Conservation (phyloP, 1,140 invertebrate species). For the Medauroidea extradentata region DNA sequence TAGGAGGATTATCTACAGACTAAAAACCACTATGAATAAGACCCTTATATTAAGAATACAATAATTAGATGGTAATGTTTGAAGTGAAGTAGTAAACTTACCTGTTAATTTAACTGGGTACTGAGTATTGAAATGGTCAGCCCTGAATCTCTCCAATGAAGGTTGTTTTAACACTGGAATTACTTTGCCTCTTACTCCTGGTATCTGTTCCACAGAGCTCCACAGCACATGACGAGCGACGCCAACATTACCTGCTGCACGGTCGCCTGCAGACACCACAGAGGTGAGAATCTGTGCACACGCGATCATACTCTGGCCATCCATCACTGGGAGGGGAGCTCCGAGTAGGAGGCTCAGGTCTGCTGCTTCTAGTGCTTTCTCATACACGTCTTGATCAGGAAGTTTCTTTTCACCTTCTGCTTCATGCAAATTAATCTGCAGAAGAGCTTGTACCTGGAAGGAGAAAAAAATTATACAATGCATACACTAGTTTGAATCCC, state of each 20-base stretch:
- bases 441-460: slow-evolving; percentile 31
- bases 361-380: slow-evolving; percentile 59
- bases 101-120: slow-evolving; percentile 59
- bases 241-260: too few species aligned
- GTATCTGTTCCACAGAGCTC: neutral
- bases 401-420: too few species aligned
- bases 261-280: slow-evolving; percentile 12
- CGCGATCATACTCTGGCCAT: slow-evolving; percentile 29
- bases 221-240: too few species aligned
- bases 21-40: too few species aligned
- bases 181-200: neutral
- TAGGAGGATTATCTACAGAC: too few species aligned
- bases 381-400: slow-evolving; percentile 22
- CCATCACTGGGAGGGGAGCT: slow-evolving; percentile 49
- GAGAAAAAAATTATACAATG: too few species aligned
- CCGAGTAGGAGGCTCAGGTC: slow-evolving; percentile 83
- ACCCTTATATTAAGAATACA: too few species aligned
- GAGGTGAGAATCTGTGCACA: slow-evolving; percentile 46
- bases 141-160: slow-evolving; percentile 61
- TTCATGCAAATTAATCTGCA: neutral
- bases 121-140: slow-evolving; percentile 52
- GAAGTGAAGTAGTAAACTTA: slow-evolving; percentile 20
- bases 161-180: slow-evolving; percentile 34
- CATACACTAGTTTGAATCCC: too few species aligned
- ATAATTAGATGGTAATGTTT: too few species aligned